Evolutionary conservation across 2,888 invertebrate genomes (phyloP).

Genomic region (Lepidochrysops patricia): DNA sequence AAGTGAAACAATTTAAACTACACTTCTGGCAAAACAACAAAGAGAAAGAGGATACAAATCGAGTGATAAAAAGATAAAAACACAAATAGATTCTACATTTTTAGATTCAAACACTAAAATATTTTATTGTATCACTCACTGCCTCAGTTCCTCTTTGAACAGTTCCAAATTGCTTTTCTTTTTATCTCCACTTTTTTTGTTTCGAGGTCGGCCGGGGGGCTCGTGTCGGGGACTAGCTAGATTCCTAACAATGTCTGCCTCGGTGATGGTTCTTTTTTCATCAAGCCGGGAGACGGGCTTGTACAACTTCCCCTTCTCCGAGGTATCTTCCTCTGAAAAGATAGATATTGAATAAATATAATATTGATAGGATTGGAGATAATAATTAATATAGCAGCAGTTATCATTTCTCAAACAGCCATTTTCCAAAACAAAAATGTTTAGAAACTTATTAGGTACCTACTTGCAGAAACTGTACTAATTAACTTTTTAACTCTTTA

Average conservation of each 20-base stretch:
- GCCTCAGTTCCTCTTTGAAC: conserved; percentile 97
- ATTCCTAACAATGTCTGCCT: conserved; percentile 49
- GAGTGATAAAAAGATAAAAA: too few species aligned
- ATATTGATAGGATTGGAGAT: too few species aligned
- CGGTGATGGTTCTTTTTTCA: conserved; percentile 48
- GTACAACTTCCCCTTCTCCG: conserved; percentile 92
- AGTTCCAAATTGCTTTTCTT: conserved; percentile 97
- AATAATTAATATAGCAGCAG: too few species aligned
- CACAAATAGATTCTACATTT: too few species aligned
- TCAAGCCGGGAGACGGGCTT: conserved; percentile 89
- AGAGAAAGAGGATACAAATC: too few species aligned
- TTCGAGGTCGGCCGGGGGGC: conserved; percentile 35
- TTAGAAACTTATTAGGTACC: not conserved
- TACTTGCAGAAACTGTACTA: too few species aligned
- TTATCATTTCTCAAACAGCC: too few species aligned
- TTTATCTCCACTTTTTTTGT: conserved; percentile 77
- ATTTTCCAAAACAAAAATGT: not conserved
- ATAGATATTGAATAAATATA: not conserved
- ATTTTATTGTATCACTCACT: conserved; percentile 71
- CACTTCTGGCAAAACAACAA: too few species aligned
- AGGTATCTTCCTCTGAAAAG: conserved; percentile 86
- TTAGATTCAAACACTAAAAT: too few species aligned
- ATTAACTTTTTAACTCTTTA: too few species aligned
- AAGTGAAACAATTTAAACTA: too few species aligned
- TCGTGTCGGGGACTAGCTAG: conserved; percentile 73